Base-by-base conservation (phyloP, 2,113 vertebrate species). In the Coturnix japonica region DNA sequence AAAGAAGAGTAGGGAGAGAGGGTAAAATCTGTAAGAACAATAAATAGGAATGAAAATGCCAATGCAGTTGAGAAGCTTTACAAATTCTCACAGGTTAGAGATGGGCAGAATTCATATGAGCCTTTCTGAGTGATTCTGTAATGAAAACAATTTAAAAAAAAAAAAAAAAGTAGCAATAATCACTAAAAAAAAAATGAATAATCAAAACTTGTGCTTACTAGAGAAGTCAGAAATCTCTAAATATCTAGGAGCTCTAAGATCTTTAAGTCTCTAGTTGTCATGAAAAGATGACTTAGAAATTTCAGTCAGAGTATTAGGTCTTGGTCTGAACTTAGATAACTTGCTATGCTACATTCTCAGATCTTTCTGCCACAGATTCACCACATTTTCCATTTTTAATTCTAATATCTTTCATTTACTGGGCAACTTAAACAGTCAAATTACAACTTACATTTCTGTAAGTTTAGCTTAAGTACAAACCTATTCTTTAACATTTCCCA, bases 1-100 rank as follows among this genome's bases (percentile, higher is more conserved):
- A 89, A 89, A 91, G 82, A 81, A 90, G 89, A n/a, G 69, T 30
- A 20, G 46, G 46, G 59, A 86, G 81, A 83, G 87, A 90, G 37
- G 33, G 89, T 90, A 85, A 79, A 93, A 91, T 76, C 59, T 83
- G 30, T 49, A 64, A 84, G 56, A 87, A 71, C 8, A 33, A 78
- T 78, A 94, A 94, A 84, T 46, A 79, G 4, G 15, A 81, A 35
- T 69, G 65, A 89, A 92, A 93, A 70, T 77, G 3, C 19, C 28
- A 64, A 31, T 56, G 59, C 1, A 0, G 5, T 60, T 63, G 26
- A 88, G 72, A 22, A 60, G 22, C 47, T 78, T 86, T 43, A 76
- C 43, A 85, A 66, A 81, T 91, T 86, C 30, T 79, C 54, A 71
- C n/a, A 56, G 20, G 49, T 51, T 71, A 83, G 20, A 35, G 9